These are phyloP conservation scores for Platyrinchus mystaceus DNA, from an alignment of 2,797 vertebrate species.

Conservation along the genomic window DNA sequence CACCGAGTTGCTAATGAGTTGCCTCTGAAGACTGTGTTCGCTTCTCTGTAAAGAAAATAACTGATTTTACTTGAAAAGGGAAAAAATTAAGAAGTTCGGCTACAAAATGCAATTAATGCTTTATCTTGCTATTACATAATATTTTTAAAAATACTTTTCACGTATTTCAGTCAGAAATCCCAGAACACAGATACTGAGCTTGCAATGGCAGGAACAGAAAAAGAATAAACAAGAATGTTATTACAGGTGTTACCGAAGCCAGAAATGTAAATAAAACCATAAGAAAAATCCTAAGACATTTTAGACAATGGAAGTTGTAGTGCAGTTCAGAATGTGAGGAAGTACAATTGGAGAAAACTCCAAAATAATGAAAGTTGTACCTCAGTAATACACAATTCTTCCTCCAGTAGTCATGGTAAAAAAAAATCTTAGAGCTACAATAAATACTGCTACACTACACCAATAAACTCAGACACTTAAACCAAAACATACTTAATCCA, in stretches of 20 bases:
- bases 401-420: background rate
- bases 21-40: slow-evolving; percentile 96
- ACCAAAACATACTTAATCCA: background rate
- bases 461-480: background rate
- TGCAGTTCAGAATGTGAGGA: background rate
- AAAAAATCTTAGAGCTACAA: background rate
- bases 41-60: slow-evolving; percentile 85
- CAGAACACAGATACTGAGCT: background rate
- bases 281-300: background rate
- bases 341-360: background rate
- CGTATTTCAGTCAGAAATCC: background rate
- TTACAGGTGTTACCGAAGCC: background rate
- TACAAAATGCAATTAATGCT: background rate
- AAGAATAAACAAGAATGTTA: background rate
- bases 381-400: background rate
- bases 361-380: background rate
- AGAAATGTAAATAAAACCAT: background rate
- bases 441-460: background rate
- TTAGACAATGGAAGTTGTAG: background rate
- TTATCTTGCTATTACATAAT: background rate
- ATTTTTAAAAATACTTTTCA: background rate
- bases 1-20: slow-evolving; percentile 95
- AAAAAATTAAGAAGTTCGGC: background rate
- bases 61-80: background rate
- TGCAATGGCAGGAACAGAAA: background rate